Conservation (phyloP, 1,140 invertebrate genomes). For the Pogonus chalceus region DNA sequence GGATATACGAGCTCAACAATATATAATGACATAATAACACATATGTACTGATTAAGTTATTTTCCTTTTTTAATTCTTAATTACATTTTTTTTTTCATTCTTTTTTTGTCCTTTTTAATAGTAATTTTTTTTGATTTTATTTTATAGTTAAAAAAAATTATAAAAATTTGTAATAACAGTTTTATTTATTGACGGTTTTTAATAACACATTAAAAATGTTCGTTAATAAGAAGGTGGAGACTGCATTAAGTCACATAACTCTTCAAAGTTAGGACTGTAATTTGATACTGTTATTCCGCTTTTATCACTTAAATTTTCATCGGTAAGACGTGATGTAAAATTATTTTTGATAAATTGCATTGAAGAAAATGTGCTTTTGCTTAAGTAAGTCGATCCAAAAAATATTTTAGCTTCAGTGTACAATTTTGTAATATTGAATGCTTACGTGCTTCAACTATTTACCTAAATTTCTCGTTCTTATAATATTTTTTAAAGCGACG, state of each 20-base stretch:
- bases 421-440: conserved; percentile 1
- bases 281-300: background rate
- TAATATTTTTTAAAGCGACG: background rate
- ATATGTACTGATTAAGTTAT: background rate
- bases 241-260: background rate
- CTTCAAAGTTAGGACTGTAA: background rate
- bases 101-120: too few relatives aligned
- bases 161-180: background rate
- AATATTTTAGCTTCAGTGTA: background rate
- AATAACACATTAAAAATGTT: background rate
- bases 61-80: too few relatives aligned
- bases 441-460: background rate
- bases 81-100: too few relatives aligned
- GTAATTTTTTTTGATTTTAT: too few relatives aligned
- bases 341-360: conserved; percentile 3
- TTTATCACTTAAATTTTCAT: conserved; percentile 1
- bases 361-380: conserved; percentile 1
- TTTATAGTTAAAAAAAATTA: too few relatives aligned
- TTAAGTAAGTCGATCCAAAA: conserved; percentile 1
- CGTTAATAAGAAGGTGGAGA: background rate
- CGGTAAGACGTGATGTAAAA: background rate
- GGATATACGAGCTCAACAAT: background rate
- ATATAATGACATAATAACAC: background rate
- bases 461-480: background rate
- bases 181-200: background rate